phyloP scores from a whole-genome alignment of 1,140 invertebrate species.

The Neodiprion fabricii region DNA sequence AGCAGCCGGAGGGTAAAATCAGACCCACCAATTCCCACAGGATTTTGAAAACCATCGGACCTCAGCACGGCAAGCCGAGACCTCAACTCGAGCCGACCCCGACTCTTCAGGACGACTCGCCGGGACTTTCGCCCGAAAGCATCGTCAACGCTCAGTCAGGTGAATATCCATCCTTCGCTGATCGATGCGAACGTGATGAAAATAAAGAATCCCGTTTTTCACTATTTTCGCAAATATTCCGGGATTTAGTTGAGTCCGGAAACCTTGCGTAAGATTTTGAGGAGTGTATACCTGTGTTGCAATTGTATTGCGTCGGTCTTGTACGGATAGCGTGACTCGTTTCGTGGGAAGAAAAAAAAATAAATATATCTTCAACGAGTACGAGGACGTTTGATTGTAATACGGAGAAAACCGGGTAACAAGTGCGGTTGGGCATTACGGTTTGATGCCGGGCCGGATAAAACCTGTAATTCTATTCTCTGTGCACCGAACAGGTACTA shows the following conservation, averaged over 20 bases:
- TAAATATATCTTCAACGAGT: neutral
- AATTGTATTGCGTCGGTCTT: neutral
- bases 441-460: no score
- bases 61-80: conserved; percentile 59
- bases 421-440: neutral
- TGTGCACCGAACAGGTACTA: conserved; percentile 24
- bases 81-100: conserved; percentile 68
- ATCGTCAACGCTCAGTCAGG: conserved; percentile 52
- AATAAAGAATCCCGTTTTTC: neutral
- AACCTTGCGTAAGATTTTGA: neutral
- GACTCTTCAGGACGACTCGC: conserved; percentile 64
- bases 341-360: conserved; percentile 4
- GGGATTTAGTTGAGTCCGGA: neutral
- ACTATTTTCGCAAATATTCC: neutral
- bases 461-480: no score
- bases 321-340: neutral
- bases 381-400: no score
- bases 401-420: neutral
- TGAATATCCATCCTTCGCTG: conserved; percentile 18
- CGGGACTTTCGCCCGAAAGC: conserved; percentile 58
- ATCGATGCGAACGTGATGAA: no score
- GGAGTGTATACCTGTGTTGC: neutral
- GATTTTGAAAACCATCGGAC: conserved; percentile 77
- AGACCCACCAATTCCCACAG: conserved; percentile 69
- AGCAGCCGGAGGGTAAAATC: conserved; percentile 61